Base-by-base conservation (phyloP, 30 jellyfish, hydroid and myxozoan species). In the Turritopsis rubra region DNA sequence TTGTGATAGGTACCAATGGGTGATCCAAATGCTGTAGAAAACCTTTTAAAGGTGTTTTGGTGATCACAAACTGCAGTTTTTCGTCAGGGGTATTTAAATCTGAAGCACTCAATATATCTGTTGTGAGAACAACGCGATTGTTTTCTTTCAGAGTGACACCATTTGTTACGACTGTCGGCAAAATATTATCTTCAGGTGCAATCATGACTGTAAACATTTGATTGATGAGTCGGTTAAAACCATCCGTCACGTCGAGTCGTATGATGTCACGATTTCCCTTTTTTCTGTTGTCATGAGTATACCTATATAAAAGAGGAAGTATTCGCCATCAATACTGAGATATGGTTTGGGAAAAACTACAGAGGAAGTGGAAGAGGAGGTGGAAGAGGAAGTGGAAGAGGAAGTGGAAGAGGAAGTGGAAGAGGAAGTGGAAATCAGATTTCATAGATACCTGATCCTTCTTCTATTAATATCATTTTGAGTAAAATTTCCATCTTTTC, bases 101-200 rank as follows among this genome's bases (percentile, higher is more conserved):
- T 26, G 97, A 85, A 18, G 99, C 99, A 72, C 99, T 94, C 17
- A 94, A 86, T 27, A 94, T 73, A 78, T 94, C 99, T 3, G 99
- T 94, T 16, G 99, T 85, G 79, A 94, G 79, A 28, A 90, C 84
- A 76, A 85, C 90, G 25, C 91, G 82, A 83, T 84, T 92, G 24
- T 92, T 92, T 80, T 94, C 96, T 71, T 82, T 83, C 29, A 94
- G 25, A 0, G 92, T 89, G 78, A 94, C 93, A 1, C 96, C 99
- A 65, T 84, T 79, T 81, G 79, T 86, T 81, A 89, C 95, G 84
- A 94, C 97, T 29, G 85, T 94, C 24, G 99, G 99, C 54, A 80
- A 86, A 27, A 94, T 85, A 73, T 84, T 88, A 79, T 94, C 99
- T 21, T 75, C 75, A 21, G 99, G 99, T 27, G 96, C 87, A 19